A percentile compares a stretch with the other conserved stretches of the same genome.
phyloP scores from a whole-genome alignment of 2,888 invertebrate genomes.

The Acanthosepion pharaonis region DNA sequence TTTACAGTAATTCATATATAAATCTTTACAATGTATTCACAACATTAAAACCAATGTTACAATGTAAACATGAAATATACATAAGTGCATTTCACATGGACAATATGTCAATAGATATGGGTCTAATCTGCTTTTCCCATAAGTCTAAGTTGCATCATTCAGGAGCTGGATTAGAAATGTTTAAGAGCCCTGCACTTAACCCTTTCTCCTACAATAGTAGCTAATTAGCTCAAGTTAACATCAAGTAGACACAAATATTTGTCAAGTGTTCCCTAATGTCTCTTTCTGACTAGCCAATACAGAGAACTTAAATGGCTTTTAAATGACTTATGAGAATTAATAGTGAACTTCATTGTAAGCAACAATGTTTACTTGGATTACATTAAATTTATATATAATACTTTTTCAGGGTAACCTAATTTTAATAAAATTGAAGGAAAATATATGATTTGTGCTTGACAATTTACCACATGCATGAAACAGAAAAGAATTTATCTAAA shows the following conservation, averaged over 20 bases:
- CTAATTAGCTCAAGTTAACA: conserved; percentile 18
- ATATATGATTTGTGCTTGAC: not conserved
- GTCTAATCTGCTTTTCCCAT: not conserved
- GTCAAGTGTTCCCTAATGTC: conserved; percentile 33
- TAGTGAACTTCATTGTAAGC: not conserved
- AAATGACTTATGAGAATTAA: not conserved
- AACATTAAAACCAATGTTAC: not conserved
- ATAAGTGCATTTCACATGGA: not conserved
- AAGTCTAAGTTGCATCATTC: not conserved
- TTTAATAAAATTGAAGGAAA: too few relatives aligned
- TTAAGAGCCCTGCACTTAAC: not conserved
- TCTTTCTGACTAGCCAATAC: not conserved
- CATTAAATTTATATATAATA: not conserved
- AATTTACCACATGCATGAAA: too few relatives aligned
- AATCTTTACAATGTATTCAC: not conserved
- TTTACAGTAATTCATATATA: not conserved
- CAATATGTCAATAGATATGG: not conserved
- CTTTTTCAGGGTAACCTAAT: not conserved
- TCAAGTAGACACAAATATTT: conserved; percentile 21
- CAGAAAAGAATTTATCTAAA: too few relatives aligned
- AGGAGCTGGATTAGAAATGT: not conserved
- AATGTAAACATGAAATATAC: not conserved
- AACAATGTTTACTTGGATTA: not conserved
- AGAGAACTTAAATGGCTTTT: not conserved
- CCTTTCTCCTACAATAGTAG: conserved; percentile 6